These are phyloP conservation scores for Lucilia cuprina DNA, from an alignment of 1,140 invertebrate species.

Conservation along the genomic window DNA sequence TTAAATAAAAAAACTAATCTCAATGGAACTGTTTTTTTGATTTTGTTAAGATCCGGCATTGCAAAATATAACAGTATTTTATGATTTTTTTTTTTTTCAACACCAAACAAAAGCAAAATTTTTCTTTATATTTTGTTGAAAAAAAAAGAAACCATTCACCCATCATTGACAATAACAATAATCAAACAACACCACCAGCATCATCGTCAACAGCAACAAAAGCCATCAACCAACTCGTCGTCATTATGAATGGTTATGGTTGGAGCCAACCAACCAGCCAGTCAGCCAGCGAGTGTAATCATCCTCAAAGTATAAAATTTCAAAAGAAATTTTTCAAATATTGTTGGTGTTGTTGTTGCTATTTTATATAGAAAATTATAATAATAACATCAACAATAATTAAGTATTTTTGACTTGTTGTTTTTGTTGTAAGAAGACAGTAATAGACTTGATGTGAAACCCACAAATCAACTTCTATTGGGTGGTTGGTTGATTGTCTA, in stretches of 20 bases:
- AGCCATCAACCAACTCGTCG: background rate
- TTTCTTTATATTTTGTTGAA: background rate
- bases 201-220: too few relatives aligned
- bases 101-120: background rate
- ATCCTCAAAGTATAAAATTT: background rate
- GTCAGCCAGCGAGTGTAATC: background rate
- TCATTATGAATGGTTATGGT: background rate
- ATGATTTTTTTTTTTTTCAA: background rate
- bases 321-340: background rate
- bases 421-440: too few relatives aligned
- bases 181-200: background rate
- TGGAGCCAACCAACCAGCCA: too few relatives aligned
- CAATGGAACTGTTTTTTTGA: background rate
- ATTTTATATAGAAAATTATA: background rate
- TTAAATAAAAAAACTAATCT: background rate
- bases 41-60: slow-evolving; percentile 1
- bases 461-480: background rate
- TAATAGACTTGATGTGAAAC: background rate
- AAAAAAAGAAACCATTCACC: background rate
- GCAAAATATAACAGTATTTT: background rate
- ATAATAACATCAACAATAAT: background rate
- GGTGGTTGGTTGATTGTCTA: background rate
- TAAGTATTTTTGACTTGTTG: too few relatives aligned
- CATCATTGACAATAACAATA: slow-evolving; percentile 12
- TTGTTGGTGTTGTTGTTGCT: too few relatives aligned